Conservation (phyloP, 1,140 invertebrate species). For the Bombus superbus region DNA sequence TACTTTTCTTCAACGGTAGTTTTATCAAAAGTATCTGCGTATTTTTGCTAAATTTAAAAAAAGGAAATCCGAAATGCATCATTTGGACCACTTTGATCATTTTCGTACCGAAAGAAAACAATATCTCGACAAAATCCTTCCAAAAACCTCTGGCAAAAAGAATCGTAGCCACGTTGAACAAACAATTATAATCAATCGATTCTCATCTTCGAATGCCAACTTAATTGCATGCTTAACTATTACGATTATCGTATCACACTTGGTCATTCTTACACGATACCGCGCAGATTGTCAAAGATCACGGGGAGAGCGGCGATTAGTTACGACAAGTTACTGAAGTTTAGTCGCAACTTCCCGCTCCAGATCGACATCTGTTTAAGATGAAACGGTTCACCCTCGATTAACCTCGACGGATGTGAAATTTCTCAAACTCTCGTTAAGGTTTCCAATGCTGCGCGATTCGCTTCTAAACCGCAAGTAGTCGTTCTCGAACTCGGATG, state of each 20-base stretch:
- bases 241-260: background rate
- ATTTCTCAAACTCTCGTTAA: slow-evolving; percentile 71
- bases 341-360: slow-evolving; percentile 52
- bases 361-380: slow-evolving; percentile 71
- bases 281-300: background rate
- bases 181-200: background rate
- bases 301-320: slow-evolving; percentile 47
- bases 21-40: no score
- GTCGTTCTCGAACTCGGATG: slow-evolving; percentile 13
- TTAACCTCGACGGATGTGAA: slow-evolving; percentile 55
- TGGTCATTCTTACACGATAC: background rate
- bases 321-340: slow-evolving; percentile 46
- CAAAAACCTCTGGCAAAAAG: no score
- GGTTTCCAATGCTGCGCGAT: slow-evolving; percentile 19
- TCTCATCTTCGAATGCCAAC: background rate
- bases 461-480: background rate
- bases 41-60: no score
- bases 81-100: no score
- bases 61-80: no score
- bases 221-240: background rate
- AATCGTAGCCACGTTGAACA: no score
- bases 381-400: slow-evolving; percentile 61
- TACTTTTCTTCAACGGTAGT: no score
- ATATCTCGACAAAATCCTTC: no score
- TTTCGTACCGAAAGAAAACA: no score